Base-by-base conservation (phyloP, 2,888 invertebrate genomes). In the Gymnocheta viridis region DNA sequence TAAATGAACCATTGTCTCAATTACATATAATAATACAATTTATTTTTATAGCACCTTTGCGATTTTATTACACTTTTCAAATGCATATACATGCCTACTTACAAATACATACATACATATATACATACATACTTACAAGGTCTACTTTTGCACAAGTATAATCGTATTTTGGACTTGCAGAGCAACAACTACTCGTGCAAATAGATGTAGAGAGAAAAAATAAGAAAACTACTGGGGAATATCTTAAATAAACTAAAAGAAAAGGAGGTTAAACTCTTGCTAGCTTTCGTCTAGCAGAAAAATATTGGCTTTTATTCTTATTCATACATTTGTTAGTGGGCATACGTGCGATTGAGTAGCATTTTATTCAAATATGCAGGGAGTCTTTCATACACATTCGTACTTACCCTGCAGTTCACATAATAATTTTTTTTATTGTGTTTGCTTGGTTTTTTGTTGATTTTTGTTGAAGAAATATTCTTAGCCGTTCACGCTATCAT, bases 21-120 rank as follows among this genome's bases (percentile, higher is more conserved):
- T 83, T 79, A 76, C 82, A 79, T 66, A 41, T 58, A 74, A 82
- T 77, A 82, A 82, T 51, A 83, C 74, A 83, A 80, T 83, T 83
- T 83, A 83, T 74, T 83, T 83, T 83, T 80, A 83, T 79, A 58
- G 79, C 82, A 79, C 82, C 74, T 79, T 80, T 66, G 82, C 74
- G 82, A 80, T 79, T 82, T 83, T 80, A 70, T 79, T 35, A 47
- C 60, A 47, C 5, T 66, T 44, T 47, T 64, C 19, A 56, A n/a
- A 51, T 35, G 41, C 4, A 54, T 64, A n/a, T 24, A 19, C 32
- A 44, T 12, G 5, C 14, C 3, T 12, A 41, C 17, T 51, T 24
- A 56, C n/a, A 66, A 6, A 4, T 32, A 35, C n/a, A 58, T n/a
- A n/a, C n/a, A n/a, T n/a, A n/a, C n/a, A n/a, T n/a, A n/a, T n/a